Evolutionary conservation across 2,888 invertebrate species (phyloP), one percentile per base, ranked within the genome.

Genomic region (Drosophila niveifrons): DNA sequence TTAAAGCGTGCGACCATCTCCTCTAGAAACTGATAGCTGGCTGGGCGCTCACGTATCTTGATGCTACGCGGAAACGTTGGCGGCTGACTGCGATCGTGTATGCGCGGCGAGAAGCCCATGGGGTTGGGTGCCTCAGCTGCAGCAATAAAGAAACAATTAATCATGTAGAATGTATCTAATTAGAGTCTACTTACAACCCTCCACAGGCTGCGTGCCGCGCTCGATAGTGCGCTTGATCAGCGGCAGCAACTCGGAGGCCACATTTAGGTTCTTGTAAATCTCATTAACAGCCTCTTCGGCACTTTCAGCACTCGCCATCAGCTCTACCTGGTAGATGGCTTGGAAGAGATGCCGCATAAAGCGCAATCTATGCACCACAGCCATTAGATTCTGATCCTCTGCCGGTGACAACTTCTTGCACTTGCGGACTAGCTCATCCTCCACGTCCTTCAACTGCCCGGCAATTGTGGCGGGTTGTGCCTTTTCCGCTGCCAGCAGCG

Each of bases 51-150:
- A 82, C 96, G 96, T 88, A 99, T 98, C 92, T 97, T 96, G 0
- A 98, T 98, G 92, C 98, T 98, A 17, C 99, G 95, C 0, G 99
- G 99, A 93, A 99, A 99, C 15, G 99, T 98, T 0, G 99, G 98
- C n/a, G 99, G 99, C 61, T 99, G 93, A 53, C 98, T 94, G 46
- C 98, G 95, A 92, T 98, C 98, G 93, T 99, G 99, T 47, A 98
- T 96, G 92, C 98, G 95, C 2, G 98, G 98, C 90, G 99, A 98
- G 93, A 99, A 99, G 0, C 99, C 99, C 94, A 97, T 95, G n/a
- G 96, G 95, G 90, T 95, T 95, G 7, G 96, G 96, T 71, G 95
- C 94, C 82, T 96, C 96, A 55, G 92, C 92, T 92, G 48, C 8
- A 48, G 57, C 15, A 18, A 23, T 10, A 10, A 6, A 11, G 8